Evolutionary conservation across 1,140 invertebrate species (phyloP).

Genomic region (Drosophila pruinosa): DNA sequence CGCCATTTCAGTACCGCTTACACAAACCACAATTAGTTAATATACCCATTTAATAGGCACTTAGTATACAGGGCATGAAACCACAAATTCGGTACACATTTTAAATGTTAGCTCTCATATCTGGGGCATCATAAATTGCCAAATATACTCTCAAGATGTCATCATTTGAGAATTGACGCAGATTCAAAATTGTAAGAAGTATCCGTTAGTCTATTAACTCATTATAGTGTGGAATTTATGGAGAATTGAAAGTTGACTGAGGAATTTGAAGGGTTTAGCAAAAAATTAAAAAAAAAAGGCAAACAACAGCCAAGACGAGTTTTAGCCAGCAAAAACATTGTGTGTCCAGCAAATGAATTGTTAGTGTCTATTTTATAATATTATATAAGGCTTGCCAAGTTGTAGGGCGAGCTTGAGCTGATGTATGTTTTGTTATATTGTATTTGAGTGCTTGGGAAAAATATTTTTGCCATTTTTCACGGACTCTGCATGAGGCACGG

Average conservation of each 20-base stretch:
- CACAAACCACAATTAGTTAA: not conserved
- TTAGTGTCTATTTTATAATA: conserved; percentile 6
- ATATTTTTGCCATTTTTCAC: conserved; percentile 55
- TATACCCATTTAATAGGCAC: not conserved
- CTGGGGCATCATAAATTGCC: conserved; percentile 9
- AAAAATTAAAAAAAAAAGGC: not conserved
- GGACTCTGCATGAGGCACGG: conserved; percentile 52
- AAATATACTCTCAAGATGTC: conserved; percentile 4
- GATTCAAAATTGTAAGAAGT: not conserved
- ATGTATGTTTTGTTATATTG: conserved; percentile 31
- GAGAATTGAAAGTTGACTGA: conserved; percentile 24
- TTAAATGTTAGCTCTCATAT: conserved; percentile 4
- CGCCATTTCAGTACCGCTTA: too few relatives aligned
- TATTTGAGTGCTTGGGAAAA: conserved; percentile 37
- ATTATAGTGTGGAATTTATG: not conserved
- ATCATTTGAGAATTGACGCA: not conserved
- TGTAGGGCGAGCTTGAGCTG: conserved; percentile 6
- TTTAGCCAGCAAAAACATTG: conserved; percentile 13
- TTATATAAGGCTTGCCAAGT: conserved; percentile 30
- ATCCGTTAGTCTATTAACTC: not conserved
- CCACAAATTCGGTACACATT: not conserved
- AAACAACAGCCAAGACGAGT: not conserved
- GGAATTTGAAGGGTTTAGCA: conserved; percentile 33
- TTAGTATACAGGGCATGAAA: conserved; percentile 1
- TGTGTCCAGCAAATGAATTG: conserved; percentile 24